phyloP scores from a whole-genome alignment of 2,888 invertebrate species.

The Euphydryas editha region DNA sequence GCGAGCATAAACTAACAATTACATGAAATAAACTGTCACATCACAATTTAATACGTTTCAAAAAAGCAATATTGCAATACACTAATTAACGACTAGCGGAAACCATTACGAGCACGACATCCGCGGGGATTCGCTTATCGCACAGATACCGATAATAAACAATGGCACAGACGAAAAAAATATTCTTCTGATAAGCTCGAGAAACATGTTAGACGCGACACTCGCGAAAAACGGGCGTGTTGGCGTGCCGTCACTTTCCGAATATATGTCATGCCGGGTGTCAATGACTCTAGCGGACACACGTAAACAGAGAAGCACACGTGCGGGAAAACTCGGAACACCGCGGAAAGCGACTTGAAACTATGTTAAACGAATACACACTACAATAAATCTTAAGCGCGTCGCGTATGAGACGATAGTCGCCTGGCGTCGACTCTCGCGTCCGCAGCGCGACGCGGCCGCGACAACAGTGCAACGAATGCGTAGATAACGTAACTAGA shows the following conservation, averaged over 20 bases:
- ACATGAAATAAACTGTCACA: slow-evolving; percentile 38
- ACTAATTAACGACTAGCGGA: slow-evolving; percentile 27
- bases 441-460: slow-evolving; percentile 46
- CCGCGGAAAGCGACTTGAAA: slow-evolving; percentile 46
- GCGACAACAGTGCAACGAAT: slow-evolving; percentile 44
- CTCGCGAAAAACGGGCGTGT: slow-evolving; percentile 66
- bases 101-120: slow-evolving; percentile 20
- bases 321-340: slow-evolving; percentile 62
- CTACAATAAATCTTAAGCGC: slow-evolving; percentile 29
- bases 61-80: slow-evolving; percentile 37
- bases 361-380: slow-evolving; percentile 11
- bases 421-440: slow-evolving; percentile 28
- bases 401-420: slow-evolving; percentile 28
- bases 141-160: slow-evolving; percentile 35
- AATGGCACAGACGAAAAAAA: slow-evolving; percentile 36
- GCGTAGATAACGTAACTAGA: slow-evolving; percentile 37
- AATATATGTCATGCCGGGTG: slow-evolving; percentile 81
- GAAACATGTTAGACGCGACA: slow-evolving; percentile 33
- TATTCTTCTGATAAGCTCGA: slow-evolving; percentile 50
- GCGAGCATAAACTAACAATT: background rate
- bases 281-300: slow-evolving; percentile 74
- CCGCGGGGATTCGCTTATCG: slow-evolving; percentile 30
- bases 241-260: slow-evolving; percentile 70
- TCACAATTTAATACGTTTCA: slow-evolving; percentile 42
- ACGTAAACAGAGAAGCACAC: slow-evolving; percentile 74